Evolutionary conservation across 1,140 invertebrate species (phyloP).

Genomic region (Leptinotarsa defecta): DNA sequence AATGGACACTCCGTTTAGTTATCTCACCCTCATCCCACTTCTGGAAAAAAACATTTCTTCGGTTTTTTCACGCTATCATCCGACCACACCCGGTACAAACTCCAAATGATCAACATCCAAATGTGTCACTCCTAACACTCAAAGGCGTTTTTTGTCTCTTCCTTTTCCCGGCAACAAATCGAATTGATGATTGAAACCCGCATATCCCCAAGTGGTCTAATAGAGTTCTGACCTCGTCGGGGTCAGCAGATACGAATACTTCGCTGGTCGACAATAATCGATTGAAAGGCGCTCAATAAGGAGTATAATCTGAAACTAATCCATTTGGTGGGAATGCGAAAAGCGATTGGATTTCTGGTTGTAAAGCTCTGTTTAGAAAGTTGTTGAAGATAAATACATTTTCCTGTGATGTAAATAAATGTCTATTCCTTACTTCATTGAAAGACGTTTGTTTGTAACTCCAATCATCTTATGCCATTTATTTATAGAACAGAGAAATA

Average conservation of each 20-base stretch:
- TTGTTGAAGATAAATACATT: too few relatives aligned
- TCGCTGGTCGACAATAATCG: not conserved
- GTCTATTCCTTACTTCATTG: too few relatives aligned
- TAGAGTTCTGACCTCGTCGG: not conserved
- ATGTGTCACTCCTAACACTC: not conserved
- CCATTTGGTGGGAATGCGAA: not conserved
- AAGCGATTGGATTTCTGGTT: not conserved
- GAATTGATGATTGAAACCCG: constrained; percentile 5
- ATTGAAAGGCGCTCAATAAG: not conserved
- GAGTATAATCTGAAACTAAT: constrained; percentile 3
- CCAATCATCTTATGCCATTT: too few relatives aligned
- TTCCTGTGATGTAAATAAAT: too few relatives aligned
- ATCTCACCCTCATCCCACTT: too few relatives aligned
- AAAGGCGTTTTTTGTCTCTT: not conserved
- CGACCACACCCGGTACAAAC: not conserved
- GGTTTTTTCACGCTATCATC: too few relatives aligned
- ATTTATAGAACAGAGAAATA: too few relatives aligned
- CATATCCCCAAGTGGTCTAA: constrained; percentile 7
- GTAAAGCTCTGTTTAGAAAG: not conserved
- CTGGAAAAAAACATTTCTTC: too few relatives aligned
- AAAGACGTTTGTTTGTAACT: too few relatives aligned
- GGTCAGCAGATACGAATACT: not conserved
- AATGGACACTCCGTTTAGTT: too few relatives aligned
- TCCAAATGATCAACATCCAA: constrained; percentile 1
- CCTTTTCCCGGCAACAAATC: not conserved